Conservation (phyloP, 1,140 invertebrate genomes). For the Neocloeon triangulifer region DNA sequence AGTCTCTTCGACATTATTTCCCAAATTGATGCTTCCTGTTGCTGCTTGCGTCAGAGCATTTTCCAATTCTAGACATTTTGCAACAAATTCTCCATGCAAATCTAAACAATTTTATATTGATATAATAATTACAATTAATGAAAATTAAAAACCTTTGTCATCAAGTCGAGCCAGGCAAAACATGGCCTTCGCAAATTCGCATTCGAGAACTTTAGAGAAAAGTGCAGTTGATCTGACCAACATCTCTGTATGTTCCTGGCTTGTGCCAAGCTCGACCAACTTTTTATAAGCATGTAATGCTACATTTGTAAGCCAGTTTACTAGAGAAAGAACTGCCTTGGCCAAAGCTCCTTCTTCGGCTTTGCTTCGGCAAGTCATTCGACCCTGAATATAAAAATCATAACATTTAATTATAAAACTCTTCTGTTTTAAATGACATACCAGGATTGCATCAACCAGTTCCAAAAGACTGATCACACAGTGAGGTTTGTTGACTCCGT, state of each 20-base stretch:
- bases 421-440: no score
- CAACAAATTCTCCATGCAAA: constrained; percentile 37
- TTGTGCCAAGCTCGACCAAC: constrained; percentile 13
- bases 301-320: constrained; percentile 63
- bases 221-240: constrained; percentile 44
- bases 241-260: constrained; percentile 28
- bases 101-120: constrained; percentile 18
- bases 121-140: constrained; percentile 6
- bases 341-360: constrained; percentile 58
- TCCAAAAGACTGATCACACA: constrained; percentile 70
- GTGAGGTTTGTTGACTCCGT: constrained; percentile 67
- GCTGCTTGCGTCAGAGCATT: constrained; percentile 30
- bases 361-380: constrained; percentile 44
- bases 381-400: constrained; percentile 14
- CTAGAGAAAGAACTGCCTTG: constrained; percentile 45
- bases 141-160: constrained; percentile 22
- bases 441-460: constrained; percentile 58
- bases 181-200: constrained; percentile 57
- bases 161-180: constrained; percentile 59
- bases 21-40: no score
- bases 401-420: no score
- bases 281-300: constrained; percentile 29
- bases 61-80: constrained; percentile 50
- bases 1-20: no score
- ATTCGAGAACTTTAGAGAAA: constrained; percentile 41